Evolutionary conservation across 37 sponge, comb jelly and placozoan species (phyloP), one percentile per base, ranked within the genome.

Genomic region (Bolinopsis microptera): DNA sequence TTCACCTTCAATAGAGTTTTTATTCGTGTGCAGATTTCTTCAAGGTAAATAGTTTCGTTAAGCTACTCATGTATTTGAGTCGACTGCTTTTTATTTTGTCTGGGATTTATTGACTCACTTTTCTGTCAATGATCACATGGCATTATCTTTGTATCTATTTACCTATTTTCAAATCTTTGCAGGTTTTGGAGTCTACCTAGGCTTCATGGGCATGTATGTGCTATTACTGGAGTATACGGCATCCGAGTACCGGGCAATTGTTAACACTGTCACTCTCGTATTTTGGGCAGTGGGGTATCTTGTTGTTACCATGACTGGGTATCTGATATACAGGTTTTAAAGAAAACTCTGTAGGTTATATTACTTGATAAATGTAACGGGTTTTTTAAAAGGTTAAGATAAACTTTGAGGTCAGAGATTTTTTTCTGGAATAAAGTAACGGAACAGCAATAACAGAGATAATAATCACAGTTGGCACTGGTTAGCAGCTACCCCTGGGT

Each of bases 401-500:
- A n/a, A n/a, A n/a, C n/a, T n/a, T n/a, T n/a, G n/a, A n/a, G n/a
- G n/a, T n/a, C n/a, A n/a, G n/a, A n/a, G n/a, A n/a, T n/a, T n/a
- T n/a, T n/a, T n/a, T n/a, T n/a, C n/a, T n/a, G n/a, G n/a, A n/a
- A n/a, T n/a, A n/a, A n/a, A n/a, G n/a, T n/a, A n/a, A n/a, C n/a
- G n/a, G n/a, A n/a, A n/a, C n/a, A n/a, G n/a, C n/a, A n/a, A n/a
- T n/a, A n/a, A n/a, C n/a, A n/a, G n/a, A n/a, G n/a, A n/a, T n/a
- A n/a, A n/a, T n/a, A n/a, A n/a, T n/a, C n/a, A n/a, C 90, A 86
- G 90, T 27, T 86, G 90, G 90, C 41, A 41, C 3, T 86, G 90
- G 90, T 41, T 41, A 28, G 41, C 90, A 1, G 40, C 90, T 1
- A 25, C 30, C 2, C n/a, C 90, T 41, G 90, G 90, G 0, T 41